Base-by-base conservation (phyloP, 92 coral and sea anemone species). In the Heteractis magnifica region DNA sequence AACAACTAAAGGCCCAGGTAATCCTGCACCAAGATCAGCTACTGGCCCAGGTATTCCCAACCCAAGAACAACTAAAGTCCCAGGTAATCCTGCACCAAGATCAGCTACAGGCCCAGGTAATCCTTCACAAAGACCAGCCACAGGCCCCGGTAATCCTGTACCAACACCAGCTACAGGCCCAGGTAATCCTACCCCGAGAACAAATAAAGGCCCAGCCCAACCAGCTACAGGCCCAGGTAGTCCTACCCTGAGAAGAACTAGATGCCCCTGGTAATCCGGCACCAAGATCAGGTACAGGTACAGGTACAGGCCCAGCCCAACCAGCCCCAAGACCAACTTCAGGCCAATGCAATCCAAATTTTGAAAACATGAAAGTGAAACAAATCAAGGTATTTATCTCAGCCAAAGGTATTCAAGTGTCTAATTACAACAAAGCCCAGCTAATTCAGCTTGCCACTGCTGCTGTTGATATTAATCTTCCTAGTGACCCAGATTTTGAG, bases 401-500 rank as follows among this genome's bases (percentile, higher is more conserved):
- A 77, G 49, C 86, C 15, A 75, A 77, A 77, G 88, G 91, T 56
- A 70, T 83, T 51, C 87, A 85, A 60, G 78, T 81, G n/a, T 75
- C 90, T 44, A 80, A 51, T 81, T 86, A 86, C 79, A 56, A 56
- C 72, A 90, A 86, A 79, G 26, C 84, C 41, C 82, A 82, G 19
- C 81, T 82, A 23, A 82, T 89, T 52, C 77, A 81, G 77, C 58
- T 81, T n/a, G 72, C 82, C 19, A 79, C 79, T 56, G 90, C 85
- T 44, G 65, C 56, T 52, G 77, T 76, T 52, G 72, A 83, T 75
- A 68, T 81, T 75, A 86, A 72, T 55, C 71, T 86, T 72, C 85
- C 90, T 48, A 79, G 84, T 49, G 88, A 90, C 64, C 93, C 90
- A 51, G 84, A 86, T 62, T 90, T 86, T 87, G 90, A 85, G 53